Conservation (phyloP, 2,888 invertebrate species). For the Hydrotaea cyrtoneurina region DNA sequence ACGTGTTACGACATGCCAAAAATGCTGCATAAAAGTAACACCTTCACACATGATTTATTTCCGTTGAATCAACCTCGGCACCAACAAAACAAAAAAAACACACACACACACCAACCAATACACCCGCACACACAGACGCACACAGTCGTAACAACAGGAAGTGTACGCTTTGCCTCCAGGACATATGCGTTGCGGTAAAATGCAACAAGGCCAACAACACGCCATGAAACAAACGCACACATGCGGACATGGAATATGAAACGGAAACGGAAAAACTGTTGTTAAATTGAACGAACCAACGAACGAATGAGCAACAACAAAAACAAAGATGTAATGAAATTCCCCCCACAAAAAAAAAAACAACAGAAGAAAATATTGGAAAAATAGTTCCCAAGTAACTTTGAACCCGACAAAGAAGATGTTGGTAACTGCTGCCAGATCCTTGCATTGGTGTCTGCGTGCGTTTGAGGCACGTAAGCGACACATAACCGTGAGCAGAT, state of each 20-base stretch:
- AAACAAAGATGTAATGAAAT: neutral
- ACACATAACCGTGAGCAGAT: constrained; percentile 61
- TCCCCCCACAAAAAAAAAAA: neutral
- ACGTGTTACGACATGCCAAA: constrained; percentile 67
- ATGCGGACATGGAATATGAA: constrained; percentile 13
- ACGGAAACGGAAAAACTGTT: constrained; percentile 52
- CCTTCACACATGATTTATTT: constrained; percentile 80
- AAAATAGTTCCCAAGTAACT: constrained; percentile 48
- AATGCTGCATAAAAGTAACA: constrained; percentile 73
- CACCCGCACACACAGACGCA: constrained; percentile 27
- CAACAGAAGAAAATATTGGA: constrained; percentile 14
- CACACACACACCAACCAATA: constrained; percentile 11
- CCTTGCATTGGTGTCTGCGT: neutral
- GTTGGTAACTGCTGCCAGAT: constrained; percentile 4
- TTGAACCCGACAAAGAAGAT: constrained; percentile 2
- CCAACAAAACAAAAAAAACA: constrained; percentile 29
- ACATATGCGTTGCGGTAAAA: constrained; percentile 68
- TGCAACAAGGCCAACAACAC: constrained; percentile 67
- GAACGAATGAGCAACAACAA: constrained; percentile 1
- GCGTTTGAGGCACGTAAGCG: constrained; percentile 51
- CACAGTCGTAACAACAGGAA: constrained; percentile 63
- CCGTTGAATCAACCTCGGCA: constrained; percentile 72
- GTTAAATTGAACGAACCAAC: constrained; percentile 36
- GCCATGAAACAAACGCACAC: constrained; percentile 17
- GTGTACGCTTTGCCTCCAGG: constrained; percentile 66